Evolutionary conservation across 2,888 invertebrate genomes (phyloP).

Genomic region (Drepanosiphum platanoidis): DNA sequence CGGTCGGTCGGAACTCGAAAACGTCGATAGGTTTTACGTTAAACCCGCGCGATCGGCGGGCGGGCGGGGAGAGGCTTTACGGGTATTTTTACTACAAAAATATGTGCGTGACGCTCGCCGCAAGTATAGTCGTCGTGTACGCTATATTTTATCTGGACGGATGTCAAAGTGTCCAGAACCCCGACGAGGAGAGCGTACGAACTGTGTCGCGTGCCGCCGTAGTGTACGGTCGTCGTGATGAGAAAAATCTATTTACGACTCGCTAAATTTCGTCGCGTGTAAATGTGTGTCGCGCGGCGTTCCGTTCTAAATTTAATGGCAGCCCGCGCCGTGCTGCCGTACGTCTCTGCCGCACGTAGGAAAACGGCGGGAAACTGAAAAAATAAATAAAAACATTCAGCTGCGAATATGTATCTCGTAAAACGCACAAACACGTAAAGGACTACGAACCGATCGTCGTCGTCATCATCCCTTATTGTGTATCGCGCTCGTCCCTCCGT

Average conservation of each 20-base stretch:
- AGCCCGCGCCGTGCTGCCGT: too few species aligned
- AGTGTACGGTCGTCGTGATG: not conserved
- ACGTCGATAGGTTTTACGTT: slow-evolving; percentile 7
- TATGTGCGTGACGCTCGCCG: not conserved
- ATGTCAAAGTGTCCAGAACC: slow-evolving; percentile 51
- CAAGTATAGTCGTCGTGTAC: too few species aligned
- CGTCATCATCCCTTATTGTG: not conserved
- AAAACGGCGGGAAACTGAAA: not conserved
- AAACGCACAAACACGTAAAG: not conserved
- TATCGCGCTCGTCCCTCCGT: not conserved
- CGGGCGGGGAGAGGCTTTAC: not conserved
- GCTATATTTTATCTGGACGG: slow-evolving; percentile 28
- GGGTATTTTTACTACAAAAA: slow-evolving; percentile 37
- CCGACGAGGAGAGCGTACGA: not conserved
- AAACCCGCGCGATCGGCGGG: not conserved
- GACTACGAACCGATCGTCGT: not conserved
- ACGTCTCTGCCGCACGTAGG: not conserved
- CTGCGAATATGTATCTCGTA: not conserved
- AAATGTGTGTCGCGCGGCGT: slow-evolving; percentile 17
- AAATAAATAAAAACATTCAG: not conserved
- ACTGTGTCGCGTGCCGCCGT: too few species aligned
- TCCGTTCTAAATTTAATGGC: slow-evolving; percentile 40
- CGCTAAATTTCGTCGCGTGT: slow-evolving; percentile 5
- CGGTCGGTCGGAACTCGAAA: not conserved
- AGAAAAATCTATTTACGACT: slow-evolving; percentile 54